A percentile compares a stretch with the other conserved stretches of the same genome.
These are phyloP conservation scores for Anadara kagoshimensis DNA, from an alignment of 1,140 invertebrate species.

Conservation along the genomic window DNA sequence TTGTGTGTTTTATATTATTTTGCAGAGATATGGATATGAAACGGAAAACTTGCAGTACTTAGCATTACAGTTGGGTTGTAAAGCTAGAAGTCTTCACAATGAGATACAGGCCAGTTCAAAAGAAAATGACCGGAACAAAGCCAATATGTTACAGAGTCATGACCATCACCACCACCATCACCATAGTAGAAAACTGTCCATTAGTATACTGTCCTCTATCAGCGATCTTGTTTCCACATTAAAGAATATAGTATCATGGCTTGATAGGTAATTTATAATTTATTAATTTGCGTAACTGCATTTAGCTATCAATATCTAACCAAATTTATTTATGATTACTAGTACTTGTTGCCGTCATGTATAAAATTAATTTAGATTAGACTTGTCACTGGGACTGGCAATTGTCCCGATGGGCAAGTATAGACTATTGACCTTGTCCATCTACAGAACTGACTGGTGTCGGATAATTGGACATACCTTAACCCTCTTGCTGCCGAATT, in stretches of 20 bases:
- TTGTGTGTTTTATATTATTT: slow-evolving; percentile 38
- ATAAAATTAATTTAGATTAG: too few relatives aligned
- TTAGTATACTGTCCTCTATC: slow-evolving; percentile 87
- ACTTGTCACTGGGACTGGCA: too few relatives aligned
- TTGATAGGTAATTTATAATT: slow-evolving; percentile 80
- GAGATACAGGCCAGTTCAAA: slow-evolving; percentile 54
- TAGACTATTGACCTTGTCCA: too few relatives aligned
- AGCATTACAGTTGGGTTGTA: slow-evolving; percentile 88
- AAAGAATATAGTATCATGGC: slow-evolving; percentile 91
- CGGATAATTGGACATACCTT: too few relatives aligned
- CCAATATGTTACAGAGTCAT: slow-evolving; percentile 46
- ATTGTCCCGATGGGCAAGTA: too few relatives aligned
- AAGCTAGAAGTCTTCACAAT: slow-evolving; percentile 86
- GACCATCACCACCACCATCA: slow-evolving; percentile 8
- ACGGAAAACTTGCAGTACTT: slow-evolving; percentile 92
- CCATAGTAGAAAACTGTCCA: slow-evolving; percentile 78
- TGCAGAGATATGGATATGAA: slow-evolving; percentile 91
- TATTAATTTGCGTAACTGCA: not conserved
- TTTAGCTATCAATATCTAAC: slow-evolving; percentile 10
- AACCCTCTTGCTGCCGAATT: too few relatives aligned
- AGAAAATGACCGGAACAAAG: slow-evolving; percentile 63
- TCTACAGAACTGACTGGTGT: too few relatives aligned
- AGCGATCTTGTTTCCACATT: slow-evolving; percentile 86
- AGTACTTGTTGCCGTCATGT: too few relatives aligned
- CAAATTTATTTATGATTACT: not conserved